phyloP scores from a whole-genome alignment of 2,888 invertebrate species.

The Agrenia bidenticulata region DNA sequence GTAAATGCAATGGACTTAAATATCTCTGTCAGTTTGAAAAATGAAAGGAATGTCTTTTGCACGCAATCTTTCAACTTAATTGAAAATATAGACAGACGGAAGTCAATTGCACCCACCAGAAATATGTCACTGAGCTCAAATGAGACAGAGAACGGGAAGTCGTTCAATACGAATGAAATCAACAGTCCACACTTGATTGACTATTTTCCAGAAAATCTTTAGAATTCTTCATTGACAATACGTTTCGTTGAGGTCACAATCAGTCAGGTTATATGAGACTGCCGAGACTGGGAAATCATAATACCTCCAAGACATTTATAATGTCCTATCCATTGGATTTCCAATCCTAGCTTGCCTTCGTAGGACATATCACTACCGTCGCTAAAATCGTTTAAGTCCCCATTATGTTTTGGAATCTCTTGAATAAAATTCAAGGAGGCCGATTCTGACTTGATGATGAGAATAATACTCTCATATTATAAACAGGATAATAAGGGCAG shows the following conservation, averaged over 20 bases:
- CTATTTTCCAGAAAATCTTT: background rate
- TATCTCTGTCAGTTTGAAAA: no score
- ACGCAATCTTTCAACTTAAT: constrained; percentile 4
- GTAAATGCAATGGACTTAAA: no score
- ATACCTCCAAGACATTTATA: no score
- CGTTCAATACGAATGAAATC: constrained; percentile 1
- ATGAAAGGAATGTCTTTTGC: no score
- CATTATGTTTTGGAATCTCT: background rate
- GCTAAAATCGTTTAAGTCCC: background rate
- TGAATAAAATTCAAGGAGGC: constrained; percentile 29
- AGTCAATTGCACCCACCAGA: constrained; percentile 8
- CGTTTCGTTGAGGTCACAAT: background rate
- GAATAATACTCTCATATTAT: constrained; percentile 16
- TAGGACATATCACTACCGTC: no score
- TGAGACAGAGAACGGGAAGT: no score
- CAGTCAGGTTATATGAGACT: no score
- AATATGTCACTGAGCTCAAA: background rate
- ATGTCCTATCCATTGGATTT: no score
- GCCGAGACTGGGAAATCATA: no score
- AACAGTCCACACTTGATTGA: constrained; percentile 15
- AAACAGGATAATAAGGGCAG: constrained; percentile 29
- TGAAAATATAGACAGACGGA: constrained; percentile 11
- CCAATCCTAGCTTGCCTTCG: no score
- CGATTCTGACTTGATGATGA: constrained; percentile 15
- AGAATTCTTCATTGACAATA: background rate